Base-by-base conservation (phyloP, 2,888 invertebrate species). In the Pyrgus malvae region DNA sequence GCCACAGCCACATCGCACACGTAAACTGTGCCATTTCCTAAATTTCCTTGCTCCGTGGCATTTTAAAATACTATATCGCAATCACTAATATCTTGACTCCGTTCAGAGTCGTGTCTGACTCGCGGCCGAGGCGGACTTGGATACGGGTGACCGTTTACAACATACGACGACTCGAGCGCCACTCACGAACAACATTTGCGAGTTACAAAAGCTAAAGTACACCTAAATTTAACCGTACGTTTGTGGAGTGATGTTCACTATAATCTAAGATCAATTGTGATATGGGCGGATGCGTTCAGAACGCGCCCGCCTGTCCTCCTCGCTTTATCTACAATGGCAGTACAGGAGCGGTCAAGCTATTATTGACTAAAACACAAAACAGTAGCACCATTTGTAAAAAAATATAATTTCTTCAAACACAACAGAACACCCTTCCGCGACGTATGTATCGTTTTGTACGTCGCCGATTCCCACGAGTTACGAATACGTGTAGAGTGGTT, bases 331-430 rank as follows among this genome's bases (percentile, higher is more conserved):
- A 76, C 74, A 71, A 72, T 78, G 81, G 80, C 83, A 79, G 80
- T 79, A 75, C 64, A 58, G 74, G 75, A 77, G 80, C 80, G 78
- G 74, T 72, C 78, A 78, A 83, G 80, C 83, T 78, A 82, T 78
- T 78, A 70, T 85, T 76, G 80, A 81, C 84, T 83, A 84, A 80
- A 85, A 85, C 82, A 74, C 78, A 84, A 85, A 84, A 82, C 78
- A 80, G 78, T 88, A 90, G 89, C 89, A 90, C 89, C 89, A 87
- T 88, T 87, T 81, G 84, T 87, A 86, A 87, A 85, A 88, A 87
- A 87, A 87, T 85, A 84, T 78, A 76, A 76, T 77, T 69, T 70
- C 69, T 68, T 69, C 67, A 66, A 76, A 77, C 73, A 73, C 76
- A 78, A 74, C 72, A 75, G 67, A 72, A 74, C 61, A 60, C 63